A percentile compares a stretch with the other conserved stretches of the same genome.
Evolutionary conservation across 2,113 vertebrate genomes (phyloP).

Genomic region (Microtus ochrogaster): DNA sequence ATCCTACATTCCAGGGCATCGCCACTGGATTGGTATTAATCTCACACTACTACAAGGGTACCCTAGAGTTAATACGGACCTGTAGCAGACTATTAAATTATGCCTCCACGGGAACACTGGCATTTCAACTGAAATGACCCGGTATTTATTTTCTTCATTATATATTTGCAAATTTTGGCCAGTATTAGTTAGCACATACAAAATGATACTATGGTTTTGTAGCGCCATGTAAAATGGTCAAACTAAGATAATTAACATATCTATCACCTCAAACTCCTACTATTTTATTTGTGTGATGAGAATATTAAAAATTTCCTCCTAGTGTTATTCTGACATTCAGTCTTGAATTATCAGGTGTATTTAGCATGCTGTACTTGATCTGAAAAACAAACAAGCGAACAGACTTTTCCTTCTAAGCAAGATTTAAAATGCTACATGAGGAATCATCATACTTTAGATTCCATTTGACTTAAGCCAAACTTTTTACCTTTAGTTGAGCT

Average conservation of each 20-base stretch:
- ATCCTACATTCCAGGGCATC: not conserved
- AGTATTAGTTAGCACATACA: not conserved
- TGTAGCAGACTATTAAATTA: conserved; percentile 1
- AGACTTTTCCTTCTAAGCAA: not conserved
- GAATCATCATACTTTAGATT: not conserved
- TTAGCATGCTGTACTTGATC: not conserved
- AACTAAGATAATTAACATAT: not conserved
- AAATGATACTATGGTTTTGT: not conserved
- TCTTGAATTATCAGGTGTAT: not conserved
- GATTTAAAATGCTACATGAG: not conserved
- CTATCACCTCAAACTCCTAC: not conserved
- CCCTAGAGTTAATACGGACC: not conserved
- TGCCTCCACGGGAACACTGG: not conserved
- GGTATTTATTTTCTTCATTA: not conserved
- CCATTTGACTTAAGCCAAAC: not conserved
- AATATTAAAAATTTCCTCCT: not conserved
- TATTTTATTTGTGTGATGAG: not conserved
- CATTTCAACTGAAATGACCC: conserved; percentile 1
- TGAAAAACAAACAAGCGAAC: not conserved
- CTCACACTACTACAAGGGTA: not conserved
- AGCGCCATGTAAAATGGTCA: not conserved
- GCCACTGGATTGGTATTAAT: not conserved
- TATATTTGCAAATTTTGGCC: not conserved
- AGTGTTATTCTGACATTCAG: not conserved
- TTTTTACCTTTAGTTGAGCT: conserved; percentile 38